Evolutionary conservation across 2,797 vertebrate genomes (phyloP).

Genomic region (Chaetodon trifasciatus): DNA sequence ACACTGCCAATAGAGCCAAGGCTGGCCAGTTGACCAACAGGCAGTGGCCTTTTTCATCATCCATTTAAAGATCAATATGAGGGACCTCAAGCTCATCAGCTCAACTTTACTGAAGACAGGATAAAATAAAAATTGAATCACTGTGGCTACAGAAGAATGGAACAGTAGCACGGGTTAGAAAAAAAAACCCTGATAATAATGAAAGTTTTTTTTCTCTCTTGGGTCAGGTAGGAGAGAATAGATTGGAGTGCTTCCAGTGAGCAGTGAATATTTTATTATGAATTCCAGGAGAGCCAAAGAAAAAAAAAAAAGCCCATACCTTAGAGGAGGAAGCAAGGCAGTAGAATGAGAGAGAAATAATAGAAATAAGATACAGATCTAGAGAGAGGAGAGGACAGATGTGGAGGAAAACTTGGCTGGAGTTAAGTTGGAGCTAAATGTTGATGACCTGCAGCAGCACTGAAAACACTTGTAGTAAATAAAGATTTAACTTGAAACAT

Average conservation of each 20-base stretch:
- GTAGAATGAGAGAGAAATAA: conserved; percentile 5
- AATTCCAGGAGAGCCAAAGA: conserved; percentile 41
- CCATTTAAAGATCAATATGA: conserved; percentile 81
- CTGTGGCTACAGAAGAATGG: conserved; percentile 45
- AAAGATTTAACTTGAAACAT: neutral
- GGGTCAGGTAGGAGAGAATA: conserved; percentile 47
- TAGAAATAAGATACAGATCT: neutral
- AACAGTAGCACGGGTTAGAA: conserved; percentile 23
- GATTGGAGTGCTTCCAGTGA: conserved; percentile 69
- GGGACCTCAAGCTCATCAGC: conserved; percentile 73
- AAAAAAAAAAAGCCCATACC: conserved; percentile 20
- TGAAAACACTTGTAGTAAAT: neutral
- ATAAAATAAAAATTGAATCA: conserved; percentile 64
- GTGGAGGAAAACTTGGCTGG: neutral
- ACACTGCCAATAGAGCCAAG: conserved; percentile 62
- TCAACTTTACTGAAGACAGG: conserved; percentile 64
- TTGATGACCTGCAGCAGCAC: neutral
- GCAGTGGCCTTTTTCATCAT: conserved; percentile 77
- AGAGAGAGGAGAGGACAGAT: neutral
- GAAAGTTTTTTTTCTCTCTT: conserved; percentile 31
- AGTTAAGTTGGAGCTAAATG: neutral
- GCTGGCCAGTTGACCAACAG: conserved; percentile 66
- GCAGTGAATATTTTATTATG: conserved; percentile 54
- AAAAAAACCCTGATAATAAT: conserved; percentile 35
- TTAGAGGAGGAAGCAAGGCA: conserved; percentile 4